A percentile compares a stretch with the other conserved stretches of the same genome.
Conservation (phyloP, 1,140 invertebrate species). For the Ceratina calcarata region DNA sequence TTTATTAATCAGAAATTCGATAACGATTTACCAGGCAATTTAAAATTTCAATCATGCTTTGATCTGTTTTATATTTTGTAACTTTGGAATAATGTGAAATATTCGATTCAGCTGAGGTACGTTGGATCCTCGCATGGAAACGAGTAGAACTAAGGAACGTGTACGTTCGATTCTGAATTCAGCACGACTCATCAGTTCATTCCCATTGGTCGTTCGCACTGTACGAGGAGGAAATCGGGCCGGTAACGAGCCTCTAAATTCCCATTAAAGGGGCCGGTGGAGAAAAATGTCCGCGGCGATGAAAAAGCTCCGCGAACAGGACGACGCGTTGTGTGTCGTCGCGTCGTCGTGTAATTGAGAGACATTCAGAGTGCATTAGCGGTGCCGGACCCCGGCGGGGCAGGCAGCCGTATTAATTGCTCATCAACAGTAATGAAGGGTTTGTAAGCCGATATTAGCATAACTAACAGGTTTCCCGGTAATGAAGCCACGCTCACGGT, state of each 20-base stretch:
- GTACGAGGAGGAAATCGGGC: conserved; percentile 3
- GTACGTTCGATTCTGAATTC: too few relatives aligned
- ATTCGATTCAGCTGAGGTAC: too few relatives aligned
- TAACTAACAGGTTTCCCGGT: conserved; percentile 75
- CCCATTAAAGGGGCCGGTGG: conserved; percentile 11
- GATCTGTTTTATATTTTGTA: too few relatives aligned
- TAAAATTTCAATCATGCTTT: too few relatives aligned
- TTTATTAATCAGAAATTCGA: too few relatives aligned
- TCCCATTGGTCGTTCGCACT: too few relatives aligned
- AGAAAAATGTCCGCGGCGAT: not conserved
- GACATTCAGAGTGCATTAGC: conserved; percentile 70
- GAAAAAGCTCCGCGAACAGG: conserved; percentile 31
- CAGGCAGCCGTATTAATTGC: conserved; percentile 74
- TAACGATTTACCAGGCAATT: too few relatives aligned
- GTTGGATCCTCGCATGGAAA: too few relatives aligned
- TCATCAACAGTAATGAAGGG: conserved; percentile 76
- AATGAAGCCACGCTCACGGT: conserved; percentile 70
- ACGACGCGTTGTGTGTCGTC: conserved; percentile 36
- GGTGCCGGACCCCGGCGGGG: conserved; percentile 47
- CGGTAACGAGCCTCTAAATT: conserved; percentile 31
- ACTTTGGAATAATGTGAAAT: too few relatives aligned
- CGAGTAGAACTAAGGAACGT: too few relatives aligned
- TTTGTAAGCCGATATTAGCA: conserved; percentile 76
- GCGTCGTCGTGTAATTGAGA: conserved; percentile 66
- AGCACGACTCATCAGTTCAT: too few relatives aligned